Evolutionary conservation across 2,888 invertebrate species (phyloP), one percentile per base, ranked within the genome.

Genomic region (Sphaerophoria rueppellii): DNA sequence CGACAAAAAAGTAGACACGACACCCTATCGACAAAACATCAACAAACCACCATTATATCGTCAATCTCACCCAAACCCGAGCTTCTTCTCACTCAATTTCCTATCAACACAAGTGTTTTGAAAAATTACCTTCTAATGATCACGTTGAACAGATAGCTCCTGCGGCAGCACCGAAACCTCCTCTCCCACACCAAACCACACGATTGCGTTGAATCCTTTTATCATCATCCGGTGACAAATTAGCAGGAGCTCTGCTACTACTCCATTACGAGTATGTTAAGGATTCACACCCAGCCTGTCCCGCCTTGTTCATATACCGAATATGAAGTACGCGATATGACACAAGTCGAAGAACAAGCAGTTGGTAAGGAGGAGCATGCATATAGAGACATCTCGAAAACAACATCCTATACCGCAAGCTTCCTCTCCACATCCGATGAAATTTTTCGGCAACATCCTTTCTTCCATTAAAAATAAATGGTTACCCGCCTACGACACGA

Each of bases 161-260:
- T 32, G 24, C 12, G 43, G 40, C 4, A 43, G 12, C 9, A 67
- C 46, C 60, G 24, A 43, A 60, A 60, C 37, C 72, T 40, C 67
- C n/a, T 65, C 35, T 43, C 12, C 50, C 58, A 58, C 24, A 24
- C 24, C 24, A 24, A 24, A 67, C 65, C 76, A 65, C 43, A 24
- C 24, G 24, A 24, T 24, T 24, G 24, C 24, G 60, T 76, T 52
- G 34, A 70, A 70, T 74, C 65, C 78, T 70, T 75, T 80, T 83
- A 75, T 69, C 75, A 75, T 60, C 71, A 75, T 76, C 83, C 80
- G 67, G 61, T 76, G 83, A 79, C 83, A 83, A 83, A 80, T 83
- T 79, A 83, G 83, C 72, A 71, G 40, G 40, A 63, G 34, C 46
- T 12, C 6, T 43, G 12, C 24, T 43, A 43, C 43, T 57, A 57